These are phyloP conservation scores for Epizoanthus stellaris DNA, from an alignment of 92 coral and sea anemone species.

Conservation along the genomic window DNA sequence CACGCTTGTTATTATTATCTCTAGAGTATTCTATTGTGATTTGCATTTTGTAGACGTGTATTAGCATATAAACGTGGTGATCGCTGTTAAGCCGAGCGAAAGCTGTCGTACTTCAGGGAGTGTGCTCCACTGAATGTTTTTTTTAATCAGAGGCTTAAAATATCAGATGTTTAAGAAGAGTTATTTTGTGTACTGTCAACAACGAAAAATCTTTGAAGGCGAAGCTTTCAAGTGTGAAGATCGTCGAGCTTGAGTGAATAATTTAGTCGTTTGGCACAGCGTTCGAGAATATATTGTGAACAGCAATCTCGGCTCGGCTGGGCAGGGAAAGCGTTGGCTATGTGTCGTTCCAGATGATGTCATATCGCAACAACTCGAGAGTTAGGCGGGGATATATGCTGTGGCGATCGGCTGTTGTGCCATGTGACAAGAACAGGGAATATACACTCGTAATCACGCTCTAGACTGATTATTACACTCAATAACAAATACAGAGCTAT, in stretches of 20 bases:
- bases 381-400: slow-evolving; percentile 16
- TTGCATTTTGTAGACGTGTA: slow-evolving; percentile 45
- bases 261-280: slow-evolving; percentile 4
- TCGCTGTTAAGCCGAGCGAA: slow-evolving; percentile 3
- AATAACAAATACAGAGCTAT: neutral
- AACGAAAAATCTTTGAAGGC: neutral
- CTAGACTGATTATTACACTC: neutral
- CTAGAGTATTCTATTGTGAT: slow-evolving; percentile 32
- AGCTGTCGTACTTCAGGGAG: slow-evolving; percentile 38
- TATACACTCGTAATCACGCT: neutral
- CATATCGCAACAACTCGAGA: slow-evolving; percentile 16
- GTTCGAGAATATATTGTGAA: slow-evolving; percentile 6
- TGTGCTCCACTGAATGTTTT: neutral
- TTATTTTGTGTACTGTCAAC: neutral
- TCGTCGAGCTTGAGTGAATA: slow-evolving; percentile 14
- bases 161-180: neutral
- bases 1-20: slow-evolving; percentile 36
- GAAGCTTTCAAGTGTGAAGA: neutral
- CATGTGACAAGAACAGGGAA: slow-evolving; percentile 15
- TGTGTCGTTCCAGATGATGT: slow-evolving; percentile 23
- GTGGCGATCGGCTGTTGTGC: slow-evolving; percentile 9
- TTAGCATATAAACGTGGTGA: slow-evolving; percentile 47
- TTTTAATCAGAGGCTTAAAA: neutral
- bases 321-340: neutral
- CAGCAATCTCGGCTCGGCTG: slow-evolving; percentile 1